Evolutionary conservation across 1,140 invertebrate species (phyloP).

Genomic region (Penaeus japonicus): DNA sequence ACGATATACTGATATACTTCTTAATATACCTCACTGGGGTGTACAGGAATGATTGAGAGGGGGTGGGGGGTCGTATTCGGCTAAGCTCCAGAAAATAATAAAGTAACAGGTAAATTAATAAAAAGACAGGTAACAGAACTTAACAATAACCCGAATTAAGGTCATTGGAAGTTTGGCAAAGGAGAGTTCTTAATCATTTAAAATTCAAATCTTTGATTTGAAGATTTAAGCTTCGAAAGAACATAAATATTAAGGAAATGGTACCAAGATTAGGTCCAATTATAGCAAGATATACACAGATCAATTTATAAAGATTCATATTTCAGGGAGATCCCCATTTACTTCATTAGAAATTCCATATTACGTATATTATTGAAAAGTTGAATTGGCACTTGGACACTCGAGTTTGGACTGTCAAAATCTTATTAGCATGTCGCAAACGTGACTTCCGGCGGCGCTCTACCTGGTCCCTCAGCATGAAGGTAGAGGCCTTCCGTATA

Average conservation of each 20-base stretch:
- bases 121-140: slow-evolving; percentile 34
- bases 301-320: slow-evolving; percentile 50
- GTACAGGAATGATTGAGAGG: slow-evolving; percentile 51
- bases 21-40: slow-evolving; percentile 49
- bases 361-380: slow-evolving; percentile 53
- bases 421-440: background rate
- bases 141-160: slow-evolving; percentile 41
- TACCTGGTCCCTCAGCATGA: background rate
- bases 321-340: slow-evolving; percentile 41
- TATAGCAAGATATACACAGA: slow-evolving; percentile 53
- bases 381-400: slow-evolving; percentile 56
- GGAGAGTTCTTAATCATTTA: slow-evolving; percentile 42
- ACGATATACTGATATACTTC: background rate
- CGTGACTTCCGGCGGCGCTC: background rate
- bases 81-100: slow-evolving; percentile 45
- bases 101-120: slow-evolving; percentile 38
- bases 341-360: slow-evolving; percentile 51
- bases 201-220: slow-evolving; percentile 43
- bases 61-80: slow-evolving; percentile 37
- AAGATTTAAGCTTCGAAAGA: slow-evolving; percentile 43
- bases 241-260: slow-evolving; percentile 46
- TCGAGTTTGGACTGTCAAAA: slow-evolving; percentile 51
- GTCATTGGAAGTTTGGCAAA: slow-evolving; percentile 43
- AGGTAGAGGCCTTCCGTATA: no score
- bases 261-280: slow-evolving; percentile 53